A percentile compares a stretch with the other conserved stretches of the same genome.
Evolutionary conservation across 2,113 vertebrate species (phyloP).

Genomic region (Microcebus jonahi): DNA sequence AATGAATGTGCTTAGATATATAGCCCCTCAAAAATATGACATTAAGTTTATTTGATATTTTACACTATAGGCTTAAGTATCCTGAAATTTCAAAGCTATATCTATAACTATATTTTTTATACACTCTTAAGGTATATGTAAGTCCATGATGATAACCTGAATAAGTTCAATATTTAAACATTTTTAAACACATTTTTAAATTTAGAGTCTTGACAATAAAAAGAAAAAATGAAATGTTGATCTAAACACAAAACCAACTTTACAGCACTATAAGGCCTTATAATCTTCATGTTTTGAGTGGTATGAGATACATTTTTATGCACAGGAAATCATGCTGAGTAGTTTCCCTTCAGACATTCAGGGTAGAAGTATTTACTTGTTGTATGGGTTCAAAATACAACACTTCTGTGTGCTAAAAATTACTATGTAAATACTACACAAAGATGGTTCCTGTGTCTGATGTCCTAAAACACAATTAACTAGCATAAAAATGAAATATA

Average conservation of each 20-base stretch:
- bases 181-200: constrained; percentile 41
- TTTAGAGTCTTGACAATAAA: background rate
- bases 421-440: background rate
- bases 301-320: background rate
- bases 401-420: background rate
- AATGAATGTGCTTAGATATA: background rate
- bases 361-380: background rate
- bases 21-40: background rate
- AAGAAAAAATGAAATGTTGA: constrained; percentile 17
- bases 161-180: background rate
- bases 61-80: background rate
- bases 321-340: background rate
- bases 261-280: background rate
- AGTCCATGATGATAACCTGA: background rate
- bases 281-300: background rate
- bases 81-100: constrained; percentile 9
- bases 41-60: background rate
- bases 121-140: background rate
- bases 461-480: constrained; percentile 13
- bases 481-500: constrained; percentile 42
- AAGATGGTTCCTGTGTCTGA: constrained; percentile 1
- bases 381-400: background rate
- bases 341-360: background rate
- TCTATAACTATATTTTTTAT: background rate
- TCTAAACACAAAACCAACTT: background rate